These are phyloP conservation scores for Papilio helenus DNA, from an alignment of 1,140 invertebrate genomes.

Conservation along the genomic window DNA sequence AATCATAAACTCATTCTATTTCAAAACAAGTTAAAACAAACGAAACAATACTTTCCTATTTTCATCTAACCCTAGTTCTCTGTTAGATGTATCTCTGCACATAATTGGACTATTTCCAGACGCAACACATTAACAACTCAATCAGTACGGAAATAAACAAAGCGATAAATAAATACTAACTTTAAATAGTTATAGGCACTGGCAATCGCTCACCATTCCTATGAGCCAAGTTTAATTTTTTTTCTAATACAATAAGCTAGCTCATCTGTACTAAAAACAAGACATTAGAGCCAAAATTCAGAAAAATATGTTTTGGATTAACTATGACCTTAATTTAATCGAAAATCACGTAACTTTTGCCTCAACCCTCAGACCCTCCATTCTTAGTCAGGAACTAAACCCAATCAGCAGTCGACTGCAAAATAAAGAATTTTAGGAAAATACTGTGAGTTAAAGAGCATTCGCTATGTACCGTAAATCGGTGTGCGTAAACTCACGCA, in stretches of 20 bases:
- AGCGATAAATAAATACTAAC: constrained; percentile 15
- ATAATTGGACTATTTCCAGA: constrained; percentile 24
- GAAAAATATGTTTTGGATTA: background rate
- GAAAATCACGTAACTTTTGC: too few species aligned
- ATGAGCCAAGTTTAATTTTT: constrained; percentile 26
- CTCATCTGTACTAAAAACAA: background rate
- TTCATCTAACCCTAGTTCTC: background rate
- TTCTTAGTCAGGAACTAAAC: background rate
- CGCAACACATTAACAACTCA: constrained; percentile 31
- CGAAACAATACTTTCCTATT: background rate
- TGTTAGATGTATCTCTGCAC: background rate
- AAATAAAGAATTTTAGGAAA: background rate
- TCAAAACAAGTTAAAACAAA: background rate
- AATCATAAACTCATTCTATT: background rate
- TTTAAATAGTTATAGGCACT: constrained; percentile 21
- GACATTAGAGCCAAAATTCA: too few species aligned
- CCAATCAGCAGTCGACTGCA: background rate
- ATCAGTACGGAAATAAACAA: constrained; percentile 23
- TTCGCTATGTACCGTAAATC: background rate
- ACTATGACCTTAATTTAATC: background rate
- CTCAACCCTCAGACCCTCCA: too few species aligned
- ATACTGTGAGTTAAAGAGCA: background rate
- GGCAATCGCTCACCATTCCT: constrained; percentile 15
- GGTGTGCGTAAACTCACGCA: constrained; percentile 32
- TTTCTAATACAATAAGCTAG: background rate